Conservation (phyloP, 2,113 vertebrate genomes). For the Syrmaticus mikado region DNA sequence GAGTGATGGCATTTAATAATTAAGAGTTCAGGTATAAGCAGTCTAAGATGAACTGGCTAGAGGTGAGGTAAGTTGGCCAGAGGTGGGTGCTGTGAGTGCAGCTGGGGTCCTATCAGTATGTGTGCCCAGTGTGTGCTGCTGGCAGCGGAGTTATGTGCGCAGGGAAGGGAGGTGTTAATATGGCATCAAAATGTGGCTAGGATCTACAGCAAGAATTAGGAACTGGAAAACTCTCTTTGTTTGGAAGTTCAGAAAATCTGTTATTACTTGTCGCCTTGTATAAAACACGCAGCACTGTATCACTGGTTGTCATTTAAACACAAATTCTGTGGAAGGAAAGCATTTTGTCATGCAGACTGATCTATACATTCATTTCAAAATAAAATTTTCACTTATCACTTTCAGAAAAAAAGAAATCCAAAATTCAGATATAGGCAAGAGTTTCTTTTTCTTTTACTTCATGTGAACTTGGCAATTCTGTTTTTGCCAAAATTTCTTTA, state of each 20-base stretch:
- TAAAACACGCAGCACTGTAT: not conserved
- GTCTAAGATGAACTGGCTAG: not conserved
- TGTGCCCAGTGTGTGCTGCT: not conserved
- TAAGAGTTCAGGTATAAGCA: not conserved
- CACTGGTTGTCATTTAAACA: not conserved
- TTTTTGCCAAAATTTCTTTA: not conserved
- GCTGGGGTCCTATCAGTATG: not conserved
- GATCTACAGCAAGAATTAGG: not conserved
- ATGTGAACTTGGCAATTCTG: not conserved
- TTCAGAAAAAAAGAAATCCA: not conserved
- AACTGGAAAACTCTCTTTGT: not conserved
- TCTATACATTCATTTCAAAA: not conserved
- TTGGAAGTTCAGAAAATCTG: not conserved
- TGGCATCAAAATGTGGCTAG: not conserved
- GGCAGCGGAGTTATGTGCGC: accelerated
- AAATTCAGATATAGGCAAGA: not conserved
- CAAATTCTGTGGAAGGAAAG: not conserved
- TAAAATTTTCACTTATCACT: not conserved
- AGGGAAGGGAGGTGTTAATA: not conserved
- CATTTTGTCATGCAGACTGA: not conserved
- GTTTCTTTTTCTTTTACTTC: not conserved
- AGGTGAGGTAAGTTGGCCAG: not conserved
- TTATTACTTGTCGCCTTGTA: not conserved
- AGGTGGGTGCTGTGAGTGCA: not conserved
- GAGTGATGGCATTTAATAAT: not conserved